Conservation (phyloP, 2,113 vertebrate genomes). For the Turnix velox region DNA sequence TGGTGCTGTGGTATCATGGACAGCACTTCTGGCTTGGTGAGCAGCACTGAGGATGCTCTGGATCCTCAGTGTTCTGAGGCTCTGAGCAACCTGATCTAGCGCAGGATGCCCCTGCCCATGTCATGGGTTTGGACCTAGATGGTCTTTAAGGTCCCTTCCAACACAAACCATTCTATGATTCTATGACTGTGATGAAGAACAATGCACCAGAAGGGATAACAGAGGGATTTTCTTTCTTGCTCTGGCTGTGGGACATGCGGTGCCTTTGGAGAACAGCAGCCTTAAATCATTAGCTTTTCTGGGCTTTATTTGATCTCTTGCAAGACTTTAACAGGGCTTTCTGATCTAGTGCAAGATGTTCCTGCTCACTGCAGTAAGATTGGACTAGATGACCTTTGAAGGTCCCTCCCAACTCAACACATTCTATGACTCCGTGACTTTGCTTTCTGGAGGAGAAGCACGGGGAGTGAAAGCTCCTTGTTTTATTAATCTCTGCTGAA, state of each 20-base stretch:
- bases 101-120: too few species aligned
- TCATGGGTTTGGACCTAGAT: too few species aligned
- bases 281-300: background rate
- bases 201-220: background rate
- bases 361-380: too few species aligned
- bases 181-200: fast-evolving
- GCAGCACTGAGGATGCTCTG: background rate
- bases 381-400: too few species aligned
- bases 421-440: too few species aligned
- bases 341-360: too few species aligned
- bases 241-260: background rate
- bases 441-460: background rate
- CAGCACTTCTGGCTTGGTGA: background rate
- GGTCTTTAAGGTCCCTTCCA: too few species aligned
- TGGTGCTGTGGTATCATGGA: background rate
- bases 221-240: background rate
- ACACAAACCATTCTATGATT: too few species aligned
- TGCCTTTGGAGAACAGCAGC: background rate
- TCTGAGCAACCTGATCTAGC: too few species aligned
- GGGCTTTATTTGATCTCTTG: background rate
- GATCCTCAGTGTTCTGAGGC: too few species aligned
- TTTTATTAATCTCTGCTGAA: background rate
- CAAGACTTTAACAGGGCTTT: background rate
- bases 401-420: too few species aligned
- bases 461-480: background rate